Evolutionary conservation across 2,888 invertebrate species (phyloP).

Genomic region (Epistrophella euchroma): DNA sequence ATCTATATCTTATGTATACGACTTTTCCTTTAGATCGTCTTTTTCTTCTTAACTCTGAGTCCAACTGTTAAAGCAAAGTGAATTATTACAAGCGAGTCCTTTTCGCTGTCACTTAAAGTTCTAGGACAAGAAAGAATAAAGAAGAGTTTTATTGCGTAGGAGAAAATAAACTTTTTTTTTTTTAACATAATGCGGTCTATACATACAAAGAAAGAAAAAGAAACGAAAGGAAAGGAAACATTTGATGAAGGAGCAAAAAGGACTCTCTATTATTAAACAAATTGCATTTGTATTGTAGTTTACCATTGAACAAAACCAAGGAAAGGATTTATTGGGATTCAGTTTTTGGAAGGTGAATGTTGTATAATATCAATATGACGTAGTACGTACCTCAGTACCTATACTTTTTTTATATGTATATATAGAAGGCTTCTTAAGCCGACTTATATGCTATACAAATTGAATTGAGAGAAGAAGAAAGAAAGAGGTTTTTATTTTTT

Average conservation of each 20-base stretch:
- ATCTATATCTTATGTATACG: background rate
- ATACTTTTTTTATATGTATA: too few species aligned
- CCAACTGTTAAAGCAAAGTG: constrained; percentile 56
- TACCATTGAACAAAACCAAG: constrained; percentile 64
- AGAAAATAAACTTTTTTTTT: background rate
- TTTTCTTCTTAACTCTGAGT: constrained; percentile 23
- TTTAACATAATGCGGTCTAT: constrained; percentile 12
- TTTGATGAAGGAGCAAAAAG: constrained; percentile 36
- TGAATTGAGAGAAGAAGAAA: constrained; percentile 13
- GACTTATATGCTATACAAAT: constrained; percentile 50
- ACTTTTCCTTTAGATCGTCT: constrained; percentile 3
- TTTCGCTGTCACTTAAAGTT: constrained; percentile 65
- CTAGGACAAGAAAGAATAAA: constrained; percentile 16
- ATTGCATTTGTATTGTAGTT: constrained; percentile 69
- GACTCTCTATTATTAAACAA: constrained; percentile 46
- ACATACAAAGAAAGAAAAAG: background rate
- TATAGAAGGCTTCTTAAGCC: constrained; percentile 23
- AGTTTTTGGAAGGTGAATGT: constrained; percentile 47
- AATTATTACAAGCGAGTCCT: constrained; percentile 68
- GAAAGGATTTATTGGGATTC: constrained; percentile 64
- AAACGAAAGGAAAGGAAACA: constrained; percentile 1
- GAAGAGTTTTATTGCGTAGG: constrained; percentile 49
- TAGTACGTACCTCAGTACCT: background rate
- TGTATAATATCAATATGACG: constrained; percentile 15
- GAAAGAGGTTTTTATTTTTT: background rate